Evolutionary conservation across 2,888 invertebrate species (phyloP).

Genomic region (Lysandra coridon): DNA sequence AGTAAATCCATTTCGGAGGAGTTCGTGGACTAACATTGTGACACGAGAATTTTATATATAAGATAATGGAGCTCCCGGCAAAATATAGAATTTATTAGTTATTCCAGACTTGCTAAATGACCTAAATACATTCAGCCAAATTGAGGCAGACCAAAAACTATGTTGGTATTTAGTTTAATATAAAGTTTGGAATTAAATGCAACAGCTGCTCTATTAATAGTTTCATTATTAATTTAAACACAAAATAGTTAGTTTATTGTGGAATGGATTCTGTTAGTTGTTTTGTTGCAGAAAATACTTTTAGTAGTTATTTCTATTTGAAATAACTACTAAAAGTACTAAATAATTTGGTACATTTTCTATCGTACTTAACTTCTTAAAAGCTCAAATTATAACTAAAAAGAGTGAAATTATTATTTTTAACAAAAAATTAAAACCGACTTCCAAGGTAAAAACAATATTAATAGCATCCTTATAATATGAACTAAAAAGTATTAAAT

Average conservation of each 20-base stretch:
- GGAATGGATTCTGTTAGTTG: background rate
- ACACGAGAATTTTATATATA: too few relatives aligned
- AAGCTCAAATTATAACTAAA: too few relatives aligned
- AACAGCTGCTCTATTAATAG: conserved; percentile 19
- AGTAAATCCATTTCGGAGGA: too few relatives aligned
- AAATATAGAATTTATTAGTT: conserved; percentile 7
- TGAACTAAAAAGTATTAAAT: too few relatives aligned
- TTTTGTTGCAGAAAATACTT: background rate
- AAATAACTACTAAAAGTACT: too few relatives aligned
- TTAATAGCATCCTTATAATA: too few relatives aligned
- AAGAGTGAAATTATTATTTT: too few relatives aligned
- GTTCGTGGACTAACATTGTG: too few relatives aligned
- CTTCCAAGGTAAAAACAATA: too few relatives aligned
- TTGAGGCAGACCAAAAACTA: conserved; percentile 10
- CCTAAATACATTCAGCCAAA: background rate
- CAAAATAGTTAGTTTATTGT: background rate
- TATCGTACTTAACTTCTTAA: too few relatives aligned
- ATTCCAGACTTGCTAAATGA: conserved; percentile 17
- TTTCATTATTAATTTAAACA: background rate
- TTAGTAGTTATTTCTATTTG: background rate
- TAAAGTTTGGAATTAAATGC: conserved; percentile 27
- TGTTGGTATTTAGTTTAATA: conserved; percentile 28
- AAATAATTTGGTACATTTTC: too few relatives aligned
- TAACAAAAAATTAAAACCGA: too few relatives aligned
- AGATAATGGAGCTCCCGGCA: background rate